Conservation (phyloP, 1,140 invertebrate species). For the Wiebesia pumilae region DNA sequence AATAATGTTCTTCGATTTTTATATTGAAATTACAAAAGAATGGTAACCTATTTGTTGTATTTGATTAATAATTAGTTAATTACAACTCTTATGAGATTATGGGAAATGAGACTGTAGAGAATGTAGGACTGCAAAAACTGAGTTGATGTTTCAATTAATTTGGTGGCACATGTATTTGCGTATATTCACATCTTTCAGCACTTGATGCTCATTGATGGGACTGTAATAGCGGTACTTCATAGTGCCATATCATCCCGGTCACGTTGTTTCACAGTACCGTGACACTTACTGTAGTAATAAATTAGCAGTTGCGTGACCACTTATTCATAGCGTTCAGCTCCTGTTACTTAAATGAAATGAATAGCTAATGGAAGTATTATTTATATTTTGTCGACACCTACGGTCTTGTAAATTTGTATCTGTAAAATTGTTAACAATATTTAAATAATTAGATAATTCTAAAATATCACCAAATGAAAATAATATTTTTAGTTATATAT, state of each 20-base stretch:
- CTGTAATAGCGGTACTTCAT: background rate
- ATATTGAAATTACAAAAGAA: no score
- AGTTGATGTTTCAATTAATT: background rate
- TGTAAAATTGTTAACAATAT: background rate
- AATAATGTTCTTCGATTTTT: background rate
- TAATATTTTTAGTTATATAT: no score
- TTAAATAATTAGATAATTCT: background rate
- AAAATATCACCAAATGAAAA: no score
- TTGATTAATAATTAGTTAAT: no score
- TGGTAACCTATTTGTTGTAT: no score
- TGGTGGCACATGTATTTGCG: background rate
- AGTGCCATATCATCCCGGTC: background rate
- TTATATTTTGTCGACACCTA: conserved; percentile 3
- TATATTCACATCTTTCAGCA: background rate
- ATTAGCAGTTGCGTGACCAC: background rate
- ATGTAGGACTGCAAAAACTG: background rate
- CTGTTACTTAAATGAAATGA: background rate
- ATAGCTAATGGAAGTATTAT: background rate
- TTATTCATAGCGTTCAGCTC: background rate
- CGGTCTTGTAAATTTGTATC: background rate
- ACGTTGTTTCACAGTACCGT: background rate
- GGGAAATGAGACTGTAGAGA: background rate
- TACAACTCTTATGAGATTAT: background rate
- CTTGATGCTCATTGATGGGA: background rate
- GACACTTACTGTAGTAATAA: conserved; percentile 16